Percentiles rank a stretch among this genome's conserved stretches.
These are phyloP conservation scores for Phenacoccus solenopsis DNA, from an alignment of 1,140 invertebrate species.

Conservation along the genomic window DNA sequence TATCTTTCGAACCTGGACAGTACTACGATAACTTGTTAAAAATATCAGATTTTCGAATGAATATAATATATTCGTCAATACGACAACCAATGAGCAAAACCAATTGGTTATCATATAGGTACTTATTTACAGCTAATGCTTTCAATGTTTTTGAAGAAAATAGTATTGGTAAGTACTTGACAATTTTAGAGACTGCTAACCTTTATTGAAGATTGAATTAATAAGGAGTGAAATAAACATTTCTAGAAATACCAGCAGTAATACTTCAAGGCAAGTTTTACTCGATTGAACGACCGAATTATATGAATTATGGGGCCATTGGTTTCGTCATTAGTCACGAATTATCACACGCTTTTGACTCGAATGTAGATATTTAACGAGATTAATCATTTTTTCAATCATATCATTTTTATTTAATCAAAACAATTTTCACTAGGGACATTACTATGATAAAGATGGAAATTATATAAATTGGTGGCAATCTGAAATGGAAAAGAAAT, in stretches of 20 bases:
- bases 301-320: slow-evolving; percentile 65
- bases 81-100: not conserved
- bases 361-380: slow-evolving; percentile 25
- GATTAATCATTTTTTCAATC: no score
- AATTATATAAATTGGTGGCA: slow-evolving; percentile 79
- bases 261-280: slow-evolving; percentile 39
- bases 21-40: not conserved
- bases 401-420: no score
- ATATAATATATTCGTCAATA: not conserved
- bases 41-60: not conserved
- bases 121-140: not conserved
- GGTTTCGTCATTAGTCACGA: slow-evolving; percentile 85
- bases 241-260: not conserved
- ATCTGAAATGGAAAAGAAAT: slow-evolving; percentile 55
- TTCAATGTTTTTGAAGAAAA: not conserved
- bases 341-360: slow-evolving; percentile 71
- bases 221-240: no score
- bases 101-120: not conserved
- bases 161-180: not conserved
- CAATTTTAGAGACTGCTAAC: not conserved
- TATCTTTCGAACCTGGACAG: not conserved
- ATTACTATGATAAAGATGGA: slow-evolving; percentile 81
- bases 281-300: slow-evolving; percentile 47
- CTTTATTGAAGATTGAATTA: no score
- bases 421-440: slow-evolving; percentile 37